phyloP scores from a whole-genome alignment of 2,797 vertebrate genomes.

The Columba guinea region DNA sequence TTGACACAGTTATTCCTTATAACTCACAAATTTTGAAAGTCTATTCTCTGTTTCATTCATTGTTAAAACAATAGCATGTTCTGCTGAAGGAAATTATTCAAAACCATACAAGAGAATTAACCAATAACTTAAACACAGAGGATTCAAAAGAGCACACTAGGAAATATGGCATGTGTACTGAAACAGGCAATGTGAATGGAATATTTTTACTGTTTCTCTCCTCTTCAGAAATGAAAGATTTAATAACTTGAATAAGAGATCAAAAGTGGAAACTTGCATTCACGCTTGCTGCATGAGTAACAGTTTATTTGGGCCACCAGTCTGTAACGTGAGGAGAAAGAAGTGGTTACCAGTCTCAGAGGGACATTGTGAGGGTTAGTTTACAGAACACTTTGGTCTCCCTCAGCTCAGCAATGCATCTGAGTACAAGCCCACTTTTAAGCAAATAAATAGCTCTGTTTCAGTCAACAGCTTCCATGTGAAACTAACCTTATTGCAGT shows the following conservation, averaged over 20 bases:
- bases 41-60: background rate
- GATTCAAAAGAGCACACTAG: background rate
- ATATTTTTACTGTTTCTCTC: background rate
- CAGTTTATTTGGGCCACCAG: background rate
- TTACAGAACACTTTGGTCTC: background rate
- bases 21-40: background rate
- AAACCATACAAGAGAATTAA: background rate
- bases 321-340: background rate
- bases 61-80: background rate
- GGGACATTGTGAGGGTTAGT: background rate
- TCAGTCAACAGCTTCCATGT: background rate
- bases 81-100: background rate
- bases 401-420: background rate
- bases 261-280: background rate
- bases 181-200: background rate
- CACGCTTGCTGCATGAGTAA: background rate
- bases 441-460: slow-evolving; percentile 18
- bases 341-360: background rate
- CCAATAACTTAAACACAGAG: background rate
- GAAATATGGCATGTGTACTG: rapidly evolving
- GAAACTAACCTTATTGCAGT: background rate
- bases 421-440: background rate
- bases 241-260: background rate
- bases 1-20: background rate
- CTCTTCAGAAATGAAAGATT: background rate